These are phyloP conservation scores for Cyclopterus lumpus DNA, from an alignment of 2,797 vertebrate species.

Conservation along the genomic window DNA sequence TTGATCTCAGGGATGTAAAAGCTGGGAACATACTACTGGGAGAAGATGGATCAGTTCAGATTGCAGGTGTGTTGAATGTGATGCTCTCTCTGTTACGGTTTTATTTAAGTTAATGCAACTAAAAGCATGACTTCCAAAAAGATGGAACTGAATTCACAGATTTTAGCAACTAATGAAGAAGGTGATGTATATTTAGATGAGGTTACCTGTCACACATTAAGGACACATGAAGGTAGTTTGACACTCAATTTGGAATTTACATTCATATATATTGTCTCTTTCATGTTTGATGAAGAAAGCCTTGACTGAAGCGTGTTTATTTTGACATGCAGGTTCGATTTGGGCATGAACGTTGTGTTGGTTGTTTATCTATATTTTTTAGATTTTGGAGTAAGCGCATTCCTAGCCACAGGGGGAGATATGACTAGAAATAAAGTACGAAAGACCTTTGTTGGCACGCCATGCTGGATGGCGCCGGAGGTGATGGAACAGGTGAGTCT, in stretches of 20 bases:
- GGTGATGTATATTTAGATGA: not conserved
- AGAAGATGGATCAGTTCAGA: slow-evolving; percentile 98
- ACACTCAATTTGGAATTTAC: not conserved
- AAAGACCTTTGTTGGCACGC: slow-evolving; percentile 98
- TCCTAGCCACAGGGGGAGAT: slow-evolving; percentile 95
- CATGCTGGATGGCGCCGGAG: slow-evolving; percentile 99
- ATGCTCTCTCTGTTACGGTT: not conserved
- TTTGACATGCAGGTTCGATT: not conserved
- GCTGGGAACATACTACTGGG: slow-evolving; percentile 98
- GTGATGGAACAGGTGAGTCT: slow-evolving; percentile 97
- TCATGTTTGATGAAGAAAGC: not conserved
- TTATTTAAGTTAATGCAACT: not conserved
- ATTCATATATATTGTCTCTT: not conserved
- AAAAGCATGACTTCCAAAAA: not conserved
- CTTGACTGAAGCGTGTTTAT: not conserved
- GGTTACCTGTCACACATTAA: not conserved
- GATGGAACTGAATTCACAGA: not conserved
- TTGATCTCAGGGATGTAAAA: slow-evolving; percentile 87
- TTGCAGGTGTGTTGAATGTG: slow-evolving; percentile 89
- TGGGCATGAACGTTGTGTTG: not conserved
- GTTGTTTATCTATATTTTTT: slow-evolving; percentile 11
- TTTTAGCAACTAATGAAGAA: not conserved
- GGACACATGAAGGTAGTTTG: not conserved
- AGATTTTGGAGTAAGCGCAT: slow-evolving; percentile 99
- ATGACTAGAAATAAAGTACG: slow-evolving; percentile 98